Evolutionary conservation across 2,888 invertebrate genomes (phyloP).

Genomic region (Ganaspis brasiliensis): DNA sequence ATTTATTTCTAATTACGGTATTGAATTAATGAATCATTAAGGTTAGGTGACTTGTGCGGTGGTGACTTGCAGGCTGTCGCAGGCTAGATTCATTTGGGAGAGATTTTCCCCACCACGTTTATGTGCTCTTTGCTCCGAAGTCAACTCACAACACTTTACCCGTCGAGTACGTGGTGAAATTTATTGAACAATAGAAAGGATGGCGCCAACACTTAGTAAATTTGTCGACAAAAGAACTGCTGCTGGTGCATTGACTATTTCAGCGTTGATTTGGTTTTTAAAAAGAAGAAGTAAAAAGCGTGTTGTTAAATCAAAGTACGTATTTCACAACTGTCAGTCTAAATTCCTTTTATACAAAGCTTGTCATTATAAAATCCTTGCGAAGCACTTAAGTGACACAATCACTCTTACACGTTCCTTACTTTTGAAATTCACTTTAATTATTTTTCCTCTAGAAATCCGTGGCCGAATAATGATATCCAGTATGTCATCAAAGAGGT

Average conservation of each 20-base stretch:
- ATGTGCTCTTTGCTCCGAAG: constrained; percentile 51
- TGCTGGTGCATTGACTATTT: constrained; percentile 85
- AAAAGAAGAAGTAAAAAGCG: constrained; percentile 68
- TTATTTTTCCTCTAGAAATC: constrained; percentile 79
- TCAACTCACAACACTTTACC: constrained; percentile 41
- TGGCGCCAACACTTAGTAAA: constrained; percentile 91
- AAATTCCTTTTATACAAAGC: constrained; percentile 26
- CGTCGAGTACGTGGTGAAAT: constrained; percentile 20
- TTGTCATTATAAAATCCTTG: constrained; percentile 29
- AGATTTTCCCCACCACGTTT: constrained; percentile 46
- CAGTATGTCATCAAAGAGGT: constrained; percentile 90
- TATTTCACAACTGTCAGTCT: constrained; percentile 39
- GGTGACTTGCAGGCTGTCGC: constrained; percentile 12
- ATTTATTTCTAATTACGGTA: not conserved
- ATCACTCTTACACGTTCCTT: not conserved
- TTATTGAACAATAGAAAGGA: constrained; percentile 69
- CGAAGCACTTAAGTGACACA: constrained; percentile 40
- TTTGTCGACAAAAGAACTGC: constrained; percentile 86
- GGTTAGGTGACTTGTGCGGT: not conserved
- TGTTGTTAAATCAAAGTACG: constrained; percentile 59
- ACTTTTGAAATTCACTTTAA: constrained; percentile 38
- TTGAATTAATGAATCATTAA: constrained; percentile 9
- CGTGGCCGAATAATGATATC: constrained; percentile 86
- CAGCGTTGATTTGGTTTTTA: constrained; percentile 73
- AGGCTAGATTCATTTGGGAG: constrained; percentile 36